phyloP scores from a whole-genome alignment of 2,797 vertebrate genomes.

The Myotis vivesi region DNA sequence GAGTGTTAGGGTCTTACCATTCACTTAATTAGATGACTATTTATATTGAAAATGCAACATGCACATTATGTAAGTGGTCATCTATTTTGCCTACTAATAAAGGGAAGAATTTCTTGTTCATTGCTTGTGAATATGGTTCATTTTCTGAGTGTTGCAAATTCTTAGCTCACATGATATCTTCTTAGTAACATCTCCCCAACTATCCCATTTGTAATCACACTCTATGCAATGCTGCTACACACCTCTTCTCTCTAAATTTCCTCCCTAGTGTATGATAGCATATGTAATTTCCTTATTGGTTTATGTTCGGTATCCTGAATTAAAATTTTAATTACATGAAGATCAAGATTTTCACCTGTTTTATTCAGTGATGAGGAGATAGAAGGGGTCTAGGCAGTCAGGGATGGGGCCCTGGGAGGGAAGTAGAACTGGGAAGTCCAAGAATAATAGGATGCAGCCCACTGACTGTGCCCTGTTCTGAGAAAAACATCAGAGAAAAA shows the following conservation, averaged over 20 bases:
- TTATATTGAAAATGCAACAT: neutral
- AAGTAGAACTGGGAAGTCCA: no score
- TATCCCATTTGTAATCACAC: neutral
- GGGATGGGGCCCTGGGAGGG: no score
- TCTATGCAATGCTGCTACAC: neutral
- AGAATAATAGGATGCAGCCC: no score
- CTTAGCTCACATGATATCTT: neutral
- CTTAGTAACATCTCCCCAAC: neutral
- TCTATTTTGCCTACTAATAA: neutral
- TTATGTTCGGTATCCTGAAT: neutral
- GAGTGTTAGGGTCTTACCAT: neutral
- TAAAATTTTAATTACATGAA: neutral
- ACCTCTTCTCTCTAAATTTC: neutral
- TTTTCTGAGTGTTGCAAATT: neutral
- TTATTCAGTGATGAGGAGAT: neutral
- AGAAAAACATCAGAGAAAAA: no score
- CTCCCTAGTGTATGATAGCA: neutral
- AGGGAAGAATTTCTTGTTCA: neutral
- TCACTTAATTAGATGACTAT: neutral
- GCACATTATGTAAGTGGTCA: neutral
- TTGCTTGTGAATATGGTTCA: neutral
- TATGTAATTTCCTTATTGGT: neutral
- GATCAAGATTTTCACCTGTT: neutral
- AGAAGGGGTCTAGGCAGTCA: no score
- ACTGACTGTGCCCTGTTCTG: no score